Base-by-base conservation (phyloP, 2,888 invertebrate genomes). In the Bibio marci region DNA sequence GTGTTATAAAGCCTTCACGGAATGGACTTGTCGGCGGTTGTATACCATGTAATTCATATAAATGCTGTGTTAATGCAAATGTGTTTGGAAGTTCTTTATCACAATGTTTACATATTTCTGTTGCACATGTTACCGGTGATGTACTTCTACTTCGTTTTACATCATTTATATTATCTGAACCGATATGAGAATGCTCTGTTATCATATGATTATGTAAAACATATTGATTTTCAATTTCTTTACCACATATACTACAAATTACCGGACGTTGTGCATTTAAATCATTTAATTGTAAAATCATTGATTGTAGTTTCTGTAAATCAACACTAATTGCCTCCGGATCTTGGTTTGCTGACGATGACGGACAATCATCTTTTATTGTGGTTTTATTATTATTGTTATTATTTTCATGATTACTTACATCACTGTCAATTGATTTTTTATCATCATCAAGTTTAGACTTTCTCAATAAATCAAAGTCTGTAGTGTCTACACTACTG, bases 241-340 rank as follows among this genome's bases (percentile, higher is more conserved):
- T 72, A 27, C 73, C 73, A 50, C 85, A 86, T 13, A 79, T 61
- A 40, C 68, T 72, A 53, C 85, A 85, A 13, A 19, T 33, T 18
- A 67, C 54, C 5, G 63, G 60, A 44, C 69, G 66, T 43, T 65
- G 65, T 0, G 70, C 73, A 47, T 80, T 80, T 35, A 85, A 63
- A 48, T 82, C 86, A 59, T 85, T 92, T 51, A 87, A 64, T 61
- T 83, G 90, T 50, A 80, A 73, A 51, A 85, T 83, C 88, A 87
- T 92, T 15, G 83, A 83, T 59, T 90, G 88, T 41, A 90, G 61
- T 56, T 88, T 87, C 46, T 86, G 80, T 12, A 90, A 64, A 57
- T 88, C 87, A 57, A 87, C 83, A 48, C 82, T 83, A 38, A 86
- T 80, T 2, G 76, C 67, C 44, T 70, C 71, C 4, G 69, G 63